A percentile compares a stretch with the other conserved stretches of the same genome.
These are phyloP conservation scores for Epizoanthus ramosus DNA, from an alignment of 92 coral and sea anemone genomes.

Conservation along the genomic window DNA sequence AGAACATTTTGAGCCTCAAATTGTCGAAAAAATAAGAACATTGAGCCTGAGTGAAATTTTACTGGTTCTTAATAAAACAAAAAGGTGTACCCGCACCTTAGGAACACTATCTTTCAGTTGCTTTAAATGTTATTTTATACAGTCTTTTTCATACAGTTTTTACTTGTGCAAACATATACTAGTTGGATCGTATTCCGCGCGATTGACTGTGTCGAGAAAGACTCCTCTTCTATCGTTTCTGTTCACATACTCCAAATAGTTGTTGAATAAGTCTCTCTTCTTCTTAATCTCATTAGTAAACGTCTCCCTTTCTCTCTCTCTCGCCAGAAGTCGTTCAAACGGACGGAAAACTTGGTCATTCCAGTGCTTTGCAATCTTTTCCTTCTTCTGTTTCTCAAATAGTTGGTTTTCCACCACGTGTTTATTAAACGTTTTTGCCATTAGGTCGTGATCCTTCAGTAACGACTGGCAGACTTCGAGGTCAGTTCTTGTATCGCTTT, in stretches of 20 bases:
- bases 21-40: too few species aligned
- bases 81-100: too few species aligned
- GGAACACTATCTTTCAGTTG: too few species aligned
- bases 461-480: not conserved
- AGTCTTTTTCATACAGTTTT: too few species aligned
- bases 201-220: slow-evolving; percentile 14
- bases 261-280: slow-evolving; percentile 20
- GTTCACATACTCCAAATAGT: slow-evolving; percentile 23
- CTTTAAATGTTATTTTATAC: too few species aligned
- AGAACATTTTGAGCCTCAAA: too few species aligned
- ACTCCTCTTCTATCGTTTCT: slow-evolving; percentile 18
- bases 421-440: not conserved
- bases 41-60: too few species aligned
- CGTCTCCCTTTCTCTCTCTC: slow-evolving; percentile 6
- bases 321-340: not conserved
- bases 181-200: slow-evolving; percentile 9
- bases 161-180: not conserved
- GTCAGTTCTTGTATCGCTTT: not conserved
- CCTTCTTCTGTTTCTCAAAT: not conserved
- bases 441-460: not conserved
- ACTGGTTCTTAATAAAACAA: too few species aligned
- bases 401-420: slow-evolving; percentile 6
- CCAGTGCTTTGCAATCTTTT: slow-evolving; percentile 33
- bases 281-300: not conserved
- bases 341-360: slow-evolving; percentile 8